Base-by-base conservation (phyloP, 2,797 vertebrate species). In the Pitangus sulphuratus region DNA sequence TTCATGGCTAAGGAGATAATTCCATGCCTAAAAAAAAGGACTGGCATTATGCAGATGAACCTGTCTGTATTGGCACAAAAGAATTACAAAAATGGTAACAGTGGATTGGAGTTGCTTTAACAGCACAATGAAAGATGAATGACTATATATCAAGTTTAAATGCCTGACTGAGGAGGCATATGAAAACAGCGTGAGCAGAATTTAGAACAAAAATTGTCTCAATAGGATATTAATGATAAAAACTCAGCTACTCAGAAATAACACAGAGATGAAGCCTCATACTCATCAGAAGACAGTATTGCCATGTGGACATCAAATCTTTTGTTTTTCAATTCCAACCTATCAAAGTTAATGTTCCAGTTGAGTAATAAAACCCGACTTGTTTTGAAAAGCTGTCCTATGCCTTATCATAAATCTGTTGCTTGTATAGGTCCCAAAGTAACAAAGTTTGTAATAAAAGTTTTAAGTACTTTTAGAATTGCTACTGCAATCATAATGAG, bases 381-480 rank as follows among this genome's bases (percentile, higher is more conserved):
- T 92, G 50, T 88, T 92, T 90, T 56, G 53, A 76, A 92, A 95
- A 86, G 15, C 35, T 87, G 10, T 69, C 42, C 28, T 91, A 35
- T 48, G 11, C 19, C 12, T 70, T 56, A 37, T 62, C 68, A 83
- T 93, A 95, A 89, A 95, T 93, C 58, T 85, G 19, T 30, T 92
- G 14, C 35, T 79, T 84, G 19, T 72, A 72, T 85, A 56, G 28
- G 56, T 84, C 87, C 62, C 91, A 82, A 79, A 87, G 62, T 48
- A 89, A 8, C 9, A 39, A 84, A 97, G 60, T 89, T 89, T 92
- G 37, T 19, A 77, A 51, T 76, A 74, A 72, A 96, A 94, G 69
- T 95, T 96, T 78, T 81, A 93, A 96, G 90, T 62, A 65, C n/a
- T 95, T 95, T 62, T 82, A 35, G 56, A 91, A 89, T 80, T 85